Conservation (phyloP, 2,888 invertebrate genomes). For the Pollenia labialis region DNA sequence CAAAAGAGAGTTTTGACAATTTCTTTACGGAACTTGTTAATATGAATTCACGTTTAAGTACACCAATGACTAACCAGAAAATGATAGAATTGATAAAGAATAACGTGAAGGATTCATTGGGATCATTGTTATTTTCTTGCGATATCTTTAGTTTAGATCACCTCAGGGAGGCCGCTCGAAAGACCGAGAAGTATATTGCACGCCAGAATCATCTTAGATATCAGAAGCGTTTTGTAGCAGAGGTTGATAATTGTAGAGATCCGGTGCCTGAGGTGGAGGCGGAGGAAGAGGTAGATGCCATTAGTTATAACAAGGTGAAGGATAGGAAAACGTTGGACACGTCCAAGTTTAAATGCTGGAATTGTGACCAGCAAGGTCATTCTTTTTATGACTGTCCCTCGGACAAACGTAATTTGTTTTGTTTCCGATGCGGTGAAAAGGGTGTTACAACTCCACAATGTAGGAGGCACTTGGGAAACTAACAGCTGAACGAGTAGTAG, state of each 20-base stretch:
- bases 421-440: slow-evolving; percentile 7
- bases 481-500: too few species aligned
- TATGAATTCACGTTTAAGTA: slow-evolving; percentile 5
- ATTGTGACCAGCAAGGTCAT: slow-evolving; percentile 38
- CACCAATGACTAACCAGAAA: slow-evolving; percentile 1
- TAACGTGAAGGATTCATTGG: slow-evolving; percentile 17
- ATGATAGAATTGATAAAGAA: slow-evolving; percentile 32
- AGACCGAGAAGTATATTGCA: background rate
- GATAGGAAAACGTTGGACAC: background rate
- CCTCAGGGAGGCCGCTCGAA: slow-evolving; percentile 18
- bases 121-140: background rate
- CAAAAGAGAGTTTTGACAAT: slow-evolving; percentile 16
- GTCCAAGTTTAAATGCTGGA: slow-evolving; percentile 37
- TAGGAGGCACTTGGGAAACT: too few species aligned
- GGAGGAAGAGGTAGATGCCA: too few species aligned
- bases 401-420: slow-evolving; percentile 20
- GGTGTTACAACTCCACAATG: too few species aligned
- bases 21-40: background rate
- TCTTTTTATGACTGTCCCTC: slow-evolving; percentile 36
- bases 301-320: too few species aligned
- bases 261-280: too few species aligned
- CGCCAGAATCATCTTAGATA: background rate
- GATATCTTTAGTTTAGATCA: slow-evolving; percentile 27
- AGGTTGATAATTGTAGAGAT: background rate
- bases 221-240: background rate